Conservation (phyloP, 2,797 vertebrate species). For the Esox lucius region DNA sequence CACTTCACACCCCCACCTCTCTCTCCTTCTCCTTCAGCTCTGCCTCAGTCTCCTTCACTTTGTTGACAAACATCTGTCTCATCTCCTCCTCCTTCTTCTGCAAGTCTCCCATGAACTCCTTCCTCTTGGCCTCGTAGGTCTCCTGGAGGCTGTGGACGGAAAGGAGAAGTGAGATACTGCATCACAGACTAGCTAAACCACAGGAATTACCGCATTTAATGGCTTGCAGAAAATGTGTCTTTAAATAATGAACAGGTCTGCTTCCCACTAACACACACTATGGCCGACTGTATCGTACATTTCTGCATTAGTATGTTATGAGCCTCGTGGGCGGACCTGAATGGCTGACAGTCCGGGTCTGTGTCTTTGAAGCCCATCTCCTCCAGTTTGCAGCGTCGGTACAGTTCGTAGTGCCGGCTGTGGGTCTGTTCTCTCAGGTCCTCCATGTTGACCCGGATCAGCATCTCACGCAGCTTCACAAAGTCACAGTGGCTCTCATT, state of each 20-base stretch:
- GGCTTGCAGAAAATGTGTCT: background rate
- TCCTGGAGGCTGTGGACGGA: conserved; percentile 88
- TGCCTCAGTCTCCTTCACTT: conserved; percentile 96
- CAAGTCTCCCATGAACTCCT: conserved; percentile 93
- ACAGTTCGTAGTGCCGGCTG: conserved; percentile 95
- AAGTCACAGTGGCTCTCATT: conserved; percentile 99
- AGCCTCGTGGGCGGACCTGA: conserved; percentile 80
- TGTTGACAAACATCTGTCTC: conserved; percentile 98
- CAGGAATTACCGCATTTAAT: background rate
- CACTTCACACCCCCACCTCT: conserved; percentile 78
- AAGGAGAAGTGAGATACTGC: background rate
- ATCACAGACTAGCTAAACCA: background rate
- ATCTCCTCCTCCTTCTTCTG: conserved; percentile 98
- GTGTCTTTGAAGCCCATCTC: conserved; percentile 99
- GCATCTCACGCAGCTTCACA: conserved; percentile 95
- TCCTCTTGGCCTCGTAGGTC: conserved; percentile 97
- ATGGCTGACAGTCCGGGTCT: conserved; percentile 93
- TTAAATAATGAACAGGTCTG: background rate
- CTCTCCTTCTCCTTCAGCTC: conserved; percentile 97
- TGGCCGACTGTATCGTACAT: background rate
- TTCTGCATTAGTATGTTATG: background rate
- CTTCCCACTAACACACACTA: background rate
- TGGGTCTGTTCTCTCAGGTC: conserved; percentile 97
- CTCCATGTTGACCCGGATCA: conserved; percentile 98
- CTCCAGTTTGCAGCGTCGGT: conserved; percentile 94